Percentiles rank a stretch among this genome's conserved stretches.
phyloP scores from a whole-genome alignment of 2,113 vertebrate genomes.

The Lethenteron reissneri region DNA sequence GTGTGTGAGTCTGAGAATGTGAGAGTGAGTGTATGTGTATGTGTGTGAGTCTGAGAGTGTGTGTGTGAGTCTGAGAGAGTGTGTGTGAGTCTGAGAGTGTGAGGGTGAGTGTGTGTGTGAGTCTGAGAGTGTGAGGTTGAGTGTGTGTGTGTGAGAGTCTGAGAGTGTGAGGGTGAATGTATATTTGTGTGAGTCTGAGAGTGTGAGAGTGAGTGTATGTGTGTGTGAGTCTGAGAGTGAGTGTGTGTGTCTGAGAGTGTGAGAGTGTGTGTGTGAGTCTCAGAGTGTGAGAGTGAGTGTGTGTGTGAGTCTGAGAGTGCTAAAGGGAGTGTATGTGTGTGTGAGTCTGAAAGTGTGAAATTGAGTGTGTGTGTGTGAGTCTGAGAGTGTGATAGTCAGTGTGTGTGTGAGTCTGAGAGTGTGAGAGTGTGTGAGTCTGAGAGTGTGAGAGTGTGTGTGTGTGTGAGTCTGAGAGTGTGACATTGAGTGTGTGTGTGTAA shows the following conservation, averaged over 20 bases:
- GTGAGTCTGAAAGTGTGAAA: background rate
- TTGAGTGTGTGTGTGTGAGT: background rate
- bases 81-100: too few species aligned
- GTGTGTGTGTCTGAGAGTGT: too few species aligned
- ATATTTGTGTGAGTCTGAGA: too few species aligned
- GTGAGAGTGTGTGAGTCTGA: background rate
- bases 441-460: background rate
- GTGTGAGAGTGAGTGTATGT: too few species aligned
- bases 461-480: background rate
- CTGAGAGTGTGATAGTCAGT: background rate
- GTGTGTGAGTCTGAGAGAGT: too few species aligned
- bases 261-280: too few species aligned
- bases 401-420: background rate
- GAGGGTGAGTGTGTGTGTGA: background rate
- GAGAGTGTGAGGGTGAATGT: too few species aligned
- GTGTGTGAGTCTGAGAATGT: background rate
- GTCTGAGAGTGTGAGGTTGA: background rate
- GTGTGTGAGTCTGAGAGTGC: background rate
- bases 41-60: too few species aligned
- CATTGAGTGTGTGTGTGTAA: background rate
- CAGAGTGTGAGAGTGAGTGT: background rate
- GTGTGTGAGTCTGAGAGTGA: too few species aligned
- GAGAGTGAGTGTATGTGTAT: background rate
- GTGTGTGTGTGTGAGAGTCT: too few species aligned
- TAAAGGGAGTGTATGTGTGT: background rate